Conservation (phyloP, 1,140 invertebrate species). For the Drosophila sp. region DNA sequence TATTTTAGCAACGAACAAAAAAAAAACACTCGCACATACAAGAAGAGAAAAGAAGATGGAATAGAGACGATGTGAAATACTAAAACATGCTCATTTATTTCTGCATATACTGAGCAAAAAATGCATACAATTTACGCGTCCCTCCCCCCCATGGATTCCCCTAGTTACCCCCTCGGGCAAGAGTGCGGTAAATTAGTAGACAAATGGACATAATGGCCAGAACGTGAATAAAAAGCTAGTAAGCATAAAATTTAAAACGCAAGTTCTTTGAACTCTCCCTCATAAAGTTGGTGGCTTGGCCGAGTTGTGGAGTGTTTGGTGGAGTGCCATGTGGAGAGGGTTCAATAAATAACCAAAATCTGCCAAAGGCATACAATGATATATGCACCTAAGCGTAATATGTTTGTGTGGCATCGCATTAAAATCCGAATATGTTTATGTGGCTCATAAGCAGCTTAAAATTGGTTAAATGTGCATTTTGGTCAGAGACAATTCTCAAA, state of each 20-base stretch:
- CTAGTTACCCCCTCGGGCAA: neutral
- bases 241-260: constrained; percentile 26
- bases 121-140: constrained; percentile 49
- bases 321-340: neutral
- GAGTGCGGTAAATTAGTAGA: constrained; percentile 53
- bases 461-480: constrained; percentile 1
- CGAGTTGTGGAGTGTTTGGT: neutral
- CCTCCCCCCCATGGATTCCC: neutral
- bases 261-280: constrained; percentile 39
- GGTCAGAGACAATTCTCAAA: neutral
- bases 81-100: constrained; percentile 57
- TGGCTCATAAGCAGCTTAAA: constrained; percentile 30
- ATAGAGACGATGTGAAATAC: constrained; percentile 27
- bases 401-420: constrained; percentile 28
- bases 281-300: neutral
- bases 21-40: neutral
- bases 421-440: constrained; percentile 26
- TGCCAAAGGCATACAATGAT: constrained; percentile 12
- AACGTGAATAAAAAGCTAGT: constrained; percentile 28
- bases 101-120: constrained; percentile 50
- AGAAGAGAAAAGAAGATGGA: constrained; percentile 20
- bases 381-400: neutral
- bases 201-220: constrained; percentile 45
- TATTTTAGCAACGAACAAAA: constrained; percentile 32
- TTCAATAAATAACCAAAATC: constrained; percentile 34